phyloP scores from a whole-genome alignment of 2,888 invertebrate genomes.

The Diaperis boleti region DNA sequence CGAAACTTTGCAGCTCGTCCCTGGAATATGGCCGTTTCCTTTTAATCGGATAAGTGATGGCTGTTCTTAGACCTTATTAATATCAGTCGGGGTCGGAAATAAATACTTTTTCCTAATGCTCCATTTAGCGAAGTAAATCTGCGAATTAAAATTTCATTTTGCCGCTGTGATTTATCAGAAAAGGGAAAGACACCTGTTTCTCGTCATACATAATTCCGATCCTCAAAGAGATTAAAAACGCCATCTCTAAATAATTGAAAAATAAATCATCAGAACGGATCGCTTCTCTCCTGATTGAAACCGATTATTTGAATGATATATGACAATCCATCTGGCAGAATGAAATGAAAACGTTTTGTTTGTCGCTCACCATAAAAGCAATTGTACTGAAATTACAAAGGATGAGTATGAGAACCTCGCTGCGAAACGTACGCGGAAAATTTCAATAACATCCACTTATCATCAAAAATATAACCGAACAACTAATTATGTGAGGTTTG shows the following conservation, averaged over 20 bases:
- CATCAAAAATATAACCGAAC: constrained; percentile 15
- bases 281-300: constrained; percentile 44
- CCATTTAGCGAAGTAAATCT: constrained; percentile 51
- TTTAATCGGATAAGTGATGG: constrained; percentile 17
- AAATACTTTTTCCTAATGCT: constrained; percentile 47
- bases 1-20: background rate
- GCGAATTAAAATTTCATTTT: constrained; percentile 51
- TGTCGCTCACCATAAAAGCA: constrained; percentile 36
- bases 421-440: constrained; percentile 4
- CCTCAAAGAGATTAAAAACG: constrained; percentile 39
- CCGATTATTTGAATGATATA: constrained; percentile 44
- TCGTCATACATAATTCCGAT: constrained; percentile 33
- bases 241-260: constrained; percentile 44
- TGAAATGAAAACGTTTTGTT: constrained; percentile 43
- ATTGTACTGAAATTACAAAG: constrained; percentile 38
- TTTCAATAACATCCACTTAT: constrained; percentile 5
- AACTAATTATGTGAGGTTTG: constrained; percentile 8
- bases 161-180: constrained; percentile 45
- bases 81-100: constrained; percentile 20
- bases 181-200: constrained; percentile 43
- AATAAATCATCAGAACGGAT: constrained; percentile 44
- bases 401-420: constrained; percentile 10
- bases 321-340: constrained; percentile 38
- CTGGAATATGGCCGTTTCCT: background rate
- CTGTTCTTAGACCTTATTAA: constrained; percentile 16